phyloP scores from a whole-genome alignment of 2,888 invertebrate genomes.

The Drosophila tripunctata region DNA sequence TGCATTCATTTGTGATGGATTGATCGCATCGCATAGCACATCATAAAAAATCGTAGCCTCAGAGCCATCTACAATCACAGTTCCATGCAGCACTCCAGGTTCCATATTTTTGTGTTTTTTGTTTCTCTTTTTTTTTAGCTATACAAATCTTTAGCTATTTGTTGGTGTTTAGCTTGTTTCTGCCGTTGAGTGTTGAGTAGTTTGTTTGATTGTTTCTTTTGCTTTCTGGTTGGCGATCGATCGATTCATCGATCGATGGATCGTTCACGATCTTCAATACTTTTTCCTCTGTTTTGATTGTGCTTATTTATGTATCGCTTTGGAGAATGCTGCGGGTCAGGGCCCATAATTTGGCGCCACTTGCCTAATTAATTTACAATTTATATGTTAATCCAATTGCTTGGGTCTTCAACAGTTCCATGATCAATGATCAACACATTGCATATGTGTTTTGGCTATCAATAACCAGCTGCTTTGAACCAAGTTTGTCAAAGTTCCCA shows the following conservation, averaged over 20 bases:
- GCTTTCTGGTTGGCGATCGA: slow-evolving; percentile 48
- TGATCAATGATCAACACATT: slow-evolving; percentile 47
- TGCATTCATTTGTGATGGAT: slow-evolving; percentile 73
- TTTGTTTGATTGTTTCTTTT: slow-evolving; percentile 77
- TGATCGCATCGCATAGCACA: slow-evolving; percentile 81
- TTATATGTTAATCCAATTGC: slow-evolving; percentile 76
- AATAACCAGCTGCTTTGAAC: slow-evolving; percentile 5
- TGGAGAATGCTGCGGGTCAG: slow-evolving; percentile 53
- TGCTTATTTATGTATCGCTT: slow-evolving; percentile 52
- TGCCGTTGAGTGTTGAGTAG: slow-evolving; percentile 68
- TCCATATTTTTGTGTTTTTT: slow-evolving; percentile 20
- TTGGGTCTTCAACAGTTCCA: slow-evolving; percentile 27
- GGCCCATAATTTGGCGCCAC: slow-evolving; percentile 72
- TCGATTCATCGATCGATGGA: slow-evolving; percentile 51
- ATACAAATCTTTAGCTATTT: slow-evolving; percentile 8
- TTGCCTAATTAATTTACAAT: slow-evolving; percentile 75
- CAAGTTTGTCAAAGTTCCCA: slow-evolving; percentile 36
- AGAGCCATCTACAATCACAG: slow-evolving; percentile 30
- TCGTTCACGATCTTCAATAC: slow-evolving; percentile 37
- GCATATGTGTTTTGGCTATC: slow-evolving; percentile 7
- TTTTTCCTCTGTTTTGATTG: slow-evolving; percentile 14
- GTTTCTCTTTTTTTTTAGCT: too few relatives aligned
- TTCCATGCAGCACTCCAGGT: slow-evolving; percentile 18
- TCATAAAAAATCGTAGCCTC: slow-evolving; percentile 79
- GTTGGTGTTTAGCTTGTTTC: slow-evolving; percentile 32